Percentiles rank a stretch among this genome's conserved stretches.
Evolutionary conservation across 2,797 vertebrate species (phyloP).

Genomic region (Megalops cyprinoides): DNA sequence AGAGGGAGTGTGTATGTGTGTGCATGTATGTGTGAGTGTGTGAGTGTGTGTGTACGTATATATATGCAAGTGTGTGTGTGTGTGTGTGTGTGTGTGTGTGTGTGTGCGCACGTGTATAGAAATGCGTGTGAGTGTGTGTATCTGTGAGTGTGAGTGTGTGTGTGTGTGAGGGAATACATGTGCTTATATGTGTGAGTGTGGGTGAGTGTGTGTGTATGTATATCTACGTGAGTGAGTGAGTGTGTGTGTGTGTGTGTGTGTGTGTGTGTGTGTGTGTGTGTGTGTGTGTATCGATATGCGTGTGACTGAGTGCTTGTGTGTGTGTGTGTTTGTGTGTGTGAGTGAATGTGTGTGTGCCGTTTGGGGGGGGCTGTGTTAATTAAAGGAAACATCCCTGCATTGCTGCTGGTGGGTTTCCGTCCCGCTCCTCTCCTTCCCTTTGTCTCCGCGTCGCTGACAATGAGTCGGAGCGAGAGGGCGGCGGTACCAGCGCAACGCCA

Average conservation of each 20-base stretch:
- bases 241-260: constrained; percentile 16
- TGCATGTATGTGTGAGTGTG: background rate
- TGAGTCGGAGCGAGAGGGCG: constrained; percentile 89
- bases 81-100: too few relatives aligned
- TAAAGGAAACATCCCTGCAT: constrained; percentile 87
- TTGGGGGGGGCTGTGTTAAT: constrained; percentile 74
- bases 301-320: constrained; percentile 3
- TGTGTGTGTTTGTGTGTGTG: constrained; percentile 42
- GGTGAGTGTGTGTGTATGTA: background rate
- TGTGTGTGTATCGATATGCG: constrained; percentile 29
- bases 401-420: constrained; percentile 66
- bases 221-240: constrained; percentile 17
- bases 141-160: background rate
- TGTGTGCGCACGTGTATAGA: too few relatives aligned
- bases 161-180: background rate
- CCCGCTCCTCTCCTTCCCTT: constrained; percentile 66
- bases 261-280: constrained; percentile 26
- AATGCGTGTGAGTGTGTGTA: background rate
- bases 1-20: background rate
- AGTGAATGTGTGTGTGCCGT: constrained; percentile 73
- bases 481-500: constrained; percentile 82
- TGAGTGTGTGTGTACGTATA: background rate
- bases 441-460: constrained; percentile 78
- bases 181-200: background rate
- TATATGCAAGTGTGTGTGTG: background rate